Conservation (phyloP, 2,797 vertebrate genomes). For the Etheostoma nigrum region DNA sequence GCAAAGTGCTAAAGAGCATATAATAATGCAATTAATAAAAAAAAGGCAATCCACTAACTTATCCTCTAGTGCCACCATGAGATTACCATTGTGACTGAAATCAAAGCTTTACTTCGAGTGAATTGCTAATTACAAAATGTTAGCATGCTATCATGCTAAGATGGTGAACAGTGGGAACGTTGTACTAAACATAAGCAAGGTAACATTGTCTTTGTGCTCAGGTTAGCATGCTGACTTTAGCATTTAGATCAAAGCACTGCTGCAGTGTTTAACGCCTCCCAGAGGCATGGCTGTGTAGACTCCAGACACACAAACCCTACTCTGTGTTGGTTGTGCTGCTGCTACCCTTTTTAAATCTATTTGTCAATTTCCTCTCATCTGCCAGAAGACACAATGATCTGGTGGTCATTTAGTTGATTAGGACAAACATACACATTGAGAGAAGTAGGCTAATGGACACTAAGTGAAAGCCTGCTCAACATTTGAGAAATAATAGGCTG, state of each 20-base stretch:
- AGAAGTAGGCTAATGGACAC: neutral
- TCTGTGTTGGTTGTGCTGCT: slow-evolving; percentile 28
- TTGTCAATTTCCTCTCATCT: slow-evolving; percentile 23
- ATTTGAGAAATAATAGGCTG: slow-evolving; percentile 13
- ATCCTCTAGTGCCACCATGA: neutral
- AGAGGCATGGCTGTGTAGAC: neutral
- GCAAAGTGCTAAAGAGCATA: too few relatives aligned
- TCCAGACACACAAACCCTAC: slow-evolving; percentile 7
- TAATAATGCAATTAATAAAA: too few relatives aligned
- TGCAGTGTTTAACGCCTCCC: slow-evolving; percentile 2
- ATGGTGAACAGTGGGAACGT: neutral
- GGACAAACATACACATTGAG: neutral
- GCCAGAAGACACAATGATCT: slow-evolving; percentile 29
- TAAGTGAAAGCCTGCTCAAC: neutral
- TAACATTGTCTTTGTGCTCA: neutral
- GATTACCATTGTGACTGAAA: neutral
- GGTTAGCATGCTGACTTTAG: slow-evolving; percentile 9
- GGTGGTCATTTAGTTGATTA: slow-evolving; percentile 12
- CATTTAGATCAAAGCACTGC: slow-evolving; percentile 27
- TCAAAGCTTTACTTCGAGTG: neutral
- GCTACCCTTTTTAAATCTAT: slow-evolving; percentile 4
- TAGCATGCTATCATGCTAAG: neutral
- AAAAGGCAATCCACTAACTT: too few relatives aligned
- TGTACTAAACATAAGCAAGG: neutral
- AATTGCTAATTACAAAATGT: neutral